Conservation (phyloP, 2,113 vertebrate species). For the Hydrolagus affinis region DNA sequence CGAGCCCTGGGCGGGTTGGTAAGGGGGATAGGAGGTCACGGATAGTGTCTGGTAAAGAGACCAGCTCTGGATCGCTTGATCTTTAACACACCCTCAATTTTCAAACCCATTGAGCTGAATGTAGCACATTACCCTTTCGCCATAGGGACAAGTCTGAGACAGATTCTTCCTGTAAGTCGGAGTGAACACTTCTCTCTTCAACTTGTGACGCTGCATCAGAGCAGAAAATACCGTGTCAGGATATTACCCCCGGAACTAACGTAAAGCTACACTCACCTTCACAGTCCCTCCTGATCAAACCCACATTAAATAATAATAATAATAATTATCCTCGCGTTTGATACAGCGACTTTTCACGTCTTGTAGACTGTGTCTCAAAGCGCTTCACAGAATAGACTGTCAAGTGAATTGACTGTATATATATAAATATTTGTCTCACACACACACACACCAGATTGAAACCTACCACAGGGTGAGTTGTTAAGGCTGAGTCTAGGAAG, state of each 20-base stretch:
- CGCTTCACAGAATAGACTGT: too few relatives aligned
- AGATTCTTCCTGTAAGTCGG: constrained; percentile 21
- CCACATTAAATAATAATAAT: too few relatives aligned
- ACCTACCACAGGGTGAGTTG: background rate
- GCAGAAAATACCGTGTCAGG: background rate
- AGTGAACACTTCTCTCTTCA: background rate
- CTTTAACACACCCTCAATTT: background rate
- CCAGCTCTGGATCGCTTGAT: background rate
- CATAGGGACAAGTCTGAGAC: constrained; percentile 22
- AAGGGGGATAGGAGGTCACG: too few relatives aligned
- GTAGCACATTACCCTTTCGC: constrained; percentile 14
- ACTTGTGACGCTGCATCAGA: constrained; percentile 10
- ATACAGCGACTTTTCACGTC: too few relatives aligned
- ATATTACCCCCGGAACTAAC: background rate
- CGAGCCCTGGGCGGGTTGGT: too few relatives aligned
- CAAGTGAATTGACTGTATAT: too few relatives aligned
- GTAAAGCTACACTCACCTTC: too few relatives aligned
- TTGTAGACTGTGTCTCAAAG: too few relatives aligned
- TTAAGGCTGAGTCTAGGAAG: constrained; percentile 4
- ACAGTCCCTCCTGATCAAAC: too few relatives aligned
- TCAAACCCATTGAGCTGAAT: background rate
- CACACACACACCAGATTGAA: background rate
- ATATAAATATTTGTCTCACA: too few relatives aligned
- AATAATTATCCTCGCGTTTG: too few relatives aligned
- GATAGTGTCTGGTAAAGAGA: too few relatives aligned